phyloP scores from a whole-genome alignment of 2,797 vertebrate genomes.

The Xenentodon cancila region DNA sequence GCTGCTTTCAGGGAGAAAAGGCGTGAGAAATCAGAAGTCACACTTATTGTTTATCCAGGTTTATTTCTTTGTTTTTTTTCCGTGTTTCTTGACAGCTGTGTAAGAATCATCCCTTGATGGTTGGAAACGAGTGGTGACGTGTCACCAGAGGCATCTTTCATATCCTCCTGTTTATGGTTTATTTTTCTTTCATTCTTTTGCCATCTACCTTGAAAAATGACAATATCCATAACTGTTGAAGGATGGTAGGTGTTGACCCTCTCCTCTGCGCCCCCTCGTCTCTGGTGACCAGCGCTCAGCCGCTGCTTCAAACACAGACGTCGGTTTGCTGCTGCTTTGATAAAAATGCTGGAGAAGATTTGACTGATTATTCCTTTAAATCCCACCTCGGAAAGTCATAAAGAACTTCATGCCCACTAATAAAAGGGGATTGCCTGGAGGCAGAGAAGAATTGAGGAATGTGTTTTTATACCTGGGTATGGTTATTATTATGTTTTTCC shows the following conservation, averaged over 20 bases:
- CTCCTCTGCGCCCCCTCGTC: conserved; percentile 7
- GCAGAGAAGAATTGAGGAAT: conserved; percentile 47
- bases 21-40: conserved; percentile 49
- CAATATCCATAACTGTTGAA: conserved; percentile 60
- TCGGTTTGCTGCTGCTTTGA: conserved; percentile 46
- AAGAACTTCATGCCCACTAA: conserved; percentile 32
- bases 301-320: conserved; percentile 40
- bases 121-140: conserved; percentile 64
- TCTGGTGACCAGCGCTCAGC: conserved; percentile 24
- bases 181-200: conserved; percentile 15
- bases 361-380: conserved; percentile 47
- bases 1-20: conserved; percentile 65
- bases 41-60: conserved; percentile 16
- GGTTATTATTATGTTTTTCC: conserved; percentile 19
- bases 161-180: conserved; percentile 31
- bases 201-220: conserved; percentile 43
- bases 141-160: conserved; percentile 66
- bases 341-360: conserved; percentile 60
- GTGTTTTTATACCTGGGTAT: conserved; percentile 42
- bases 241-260: background rate
- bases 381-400: conserved; percentile 38
- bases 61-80: conserved; percentile 8
- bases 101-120: conserved; percentile 28
- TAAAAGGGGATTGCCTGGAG: conserved; percentile 32
- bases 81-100: conserved; percentile 1